Percentiles rank a stretch among this genome's conserved stretches.
These are phyloP conservation scores for Nematostella vectensis DNA, from an alignment of 92 coral and sea anemone species.

Conservation along the genomic window DNA sequence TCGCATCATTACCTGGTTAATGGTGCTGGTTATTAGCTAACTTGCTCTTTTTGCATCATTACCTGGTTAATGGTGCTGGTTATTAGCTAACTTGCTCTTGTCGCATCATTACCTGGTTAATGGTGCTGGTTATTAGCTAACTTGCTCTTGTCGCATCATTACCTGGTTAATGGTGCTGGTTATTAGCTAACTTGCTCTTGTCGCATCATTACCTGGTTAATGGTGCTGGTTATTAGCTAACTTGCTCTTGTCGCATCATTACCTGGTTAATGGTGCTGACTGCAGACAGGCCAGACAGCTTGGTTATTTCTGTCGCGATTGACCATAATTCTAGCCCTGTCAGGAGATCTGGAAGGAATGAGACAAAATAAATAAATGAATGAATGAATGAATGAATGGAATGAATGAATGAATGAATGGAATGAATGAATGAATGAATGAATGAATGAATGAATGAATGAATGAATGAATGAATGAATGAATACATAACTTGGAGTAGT, in stretches of 20 bases:
- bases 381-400: neutral
- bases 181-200: neutral
- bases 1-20: too few relatives aligned
- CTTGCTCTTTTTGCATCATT: too few relatives aligned
- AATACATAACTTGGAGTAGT: too few relatives aligned
- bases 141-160: neutral
- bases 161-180: neutral
- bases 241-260: neutral
- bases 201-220: neutral
- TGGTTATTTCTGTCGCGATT: conserved; percentile 83
- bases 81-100: too few relatives aligned
- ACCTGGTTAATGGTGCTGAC: conserved; percentile 88
- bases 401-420: neutral
- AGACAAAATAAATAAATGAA: too few relatives aligned
- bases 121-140: too few relatives aligned
- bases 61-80: too few relatives aligned
- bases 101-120: too few relatives aligned
- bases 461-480: neutral
- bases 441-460: neutral
- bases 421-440: neutral
- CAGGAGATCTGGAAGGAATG: conserved; percentile 61
- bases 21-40: too few relatives aligned
- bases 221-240: neutral
- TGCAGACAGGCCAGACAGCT: conserved; percentile 75
- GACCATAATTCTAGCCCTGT: conserved; percentile 91